phyloP scores from a whole-genome alignment of 2,113 vertebrate species.

The Mobula hypostoma region DNA sequence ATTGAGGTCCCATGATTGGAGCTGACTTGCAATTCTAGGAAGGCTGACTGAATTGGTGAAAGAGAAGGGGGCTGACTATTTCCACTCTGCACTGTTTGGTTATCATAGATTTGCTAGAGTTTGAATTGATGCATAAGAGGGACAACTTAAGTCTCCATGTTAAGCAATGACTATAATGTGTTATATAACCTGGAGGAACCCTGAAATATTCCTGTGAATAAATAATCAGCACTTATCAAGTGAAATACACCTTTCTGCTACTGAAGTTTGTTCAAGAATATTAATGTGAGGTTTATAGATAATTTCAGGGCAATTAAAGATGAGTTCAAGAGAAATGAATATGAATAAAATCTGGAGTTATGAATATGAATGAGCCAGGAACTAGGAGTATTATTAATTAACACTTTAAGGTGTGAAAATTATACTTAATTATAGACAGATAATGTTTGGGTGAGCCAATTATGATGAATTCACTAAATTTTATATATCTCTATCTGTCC shows the following conservation, averaged over 20 bases:
- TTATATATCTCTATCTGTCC: neutral
- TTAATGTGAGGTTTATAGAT: neutral
- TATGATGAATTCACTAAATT: neutral
- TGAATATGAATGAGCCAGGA: constrained; percentile 5
- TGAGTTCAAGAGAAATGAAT: constrained; percentile 24
- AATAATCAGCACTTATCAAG: neutral
- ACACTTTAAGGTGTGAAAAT: neutral
- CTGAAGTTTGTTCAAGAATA: neutral
- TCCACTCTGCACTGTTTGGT: neutral
- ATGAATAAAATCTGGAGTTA: neutral
- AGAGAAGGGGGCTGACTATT: neutral
- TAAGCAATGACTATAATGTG: neutral
- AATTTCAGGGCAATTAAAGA: constrained; percentile 21
- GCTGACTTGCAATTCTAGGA: neutral
- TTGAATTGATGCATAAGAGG: neutral
- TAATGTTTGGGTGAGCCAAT: constrained; percentile 5
- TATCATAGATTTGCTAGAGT: neutral
- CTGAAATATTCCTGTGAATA: neutral
- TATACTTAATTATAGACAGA: neutral
- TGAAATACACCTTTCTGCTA: neutral
- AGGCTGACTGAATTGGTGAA: neutral
- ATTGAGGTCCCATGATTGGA: neutral
- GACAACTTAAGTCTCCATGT: neutral
- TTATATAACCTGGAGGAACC: neutral
- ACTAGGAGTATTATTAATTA: constrained; percentile 20